Percentiles rank a stretch among this genome's conserved stretches.
Evolutionary conservation across 1,140 invertebrate genomes (phyloP).

Genomic region (Stegodyphus mimosarum): DNA sequence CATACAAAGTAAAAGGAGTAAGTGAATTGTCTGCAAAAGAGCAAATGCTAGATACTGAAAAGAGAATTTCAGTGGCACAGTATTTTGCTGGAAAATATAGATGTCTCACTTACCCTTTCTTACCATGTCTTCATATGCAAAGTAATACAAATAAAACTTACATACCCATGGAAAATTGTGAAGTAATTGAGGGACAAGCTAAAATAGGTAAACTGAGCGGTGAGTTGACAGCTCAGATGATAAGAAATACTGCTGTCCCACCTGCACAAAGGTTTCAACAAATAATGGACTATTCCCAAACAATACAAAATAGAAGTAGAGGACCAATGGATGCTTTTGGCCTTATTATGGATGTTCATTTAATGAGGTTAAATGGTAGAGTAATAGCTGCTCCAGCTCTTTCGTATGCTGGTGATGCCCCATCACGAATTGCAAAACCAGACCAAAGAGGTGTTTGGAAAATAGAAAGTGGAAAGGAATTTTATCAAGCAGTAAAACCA

Average conservation of each 20-base stretch:
- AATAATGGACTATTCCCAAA: not conserved
- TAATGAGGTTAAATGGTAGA: slow-evolving; percentile 20
- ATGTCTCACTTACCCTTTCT: slow-evolving; percentile 63
- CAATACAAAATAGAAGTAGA: not conserved
- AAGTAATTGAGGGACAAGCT: slow-evolving; percentile 64
- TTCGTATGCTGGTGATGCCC: not conserved
- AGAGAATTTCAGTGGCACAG: slow-evolving; percentile 21
- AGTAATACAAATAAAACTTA: slow-evolving; percentile 61
- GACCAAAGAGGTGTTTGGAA: slow-evolving; percentile 40
- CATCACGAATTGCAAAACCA: not conserved
- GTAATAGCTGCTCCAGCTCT: slow-evolving; percentile 31
- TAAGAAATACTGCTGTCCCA: slow-evolving; percentile 64
- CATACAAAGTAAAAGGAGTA: slow-evolving; percentile 30
- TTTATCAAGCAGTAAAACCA: slow-evolving; percentile 7
- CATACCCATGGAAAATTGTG: slow-evolving; percentile 67
- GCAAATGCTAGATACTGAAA: slow-evolving; percentile 1
- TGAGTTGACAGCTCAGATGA: slow-evolving; percentile 58
- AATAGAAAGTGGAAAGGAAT: slow-evolving; percentile 36
- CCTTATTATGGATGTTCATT: slow-evolving; percentile 18
- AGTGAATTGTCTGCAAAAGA: not conserved
- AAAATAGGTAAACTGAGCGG: slow-evolving; percentile 55
- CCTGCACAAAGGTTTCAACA: slow-evolving; percentile 63
- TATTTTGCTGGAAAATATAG: slow-evolving; percentile 40
- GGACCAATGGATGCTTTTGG: slow-evolving; percentile 17
- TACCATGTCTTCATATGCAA: slow-evolving; percentile 67